Evolutionary conservation across 2,113 vertebrate genomes (phyloP), one percentile per base, ranked within the genome.

Genomic region (Phylloscopus trochiloides): DNA sequence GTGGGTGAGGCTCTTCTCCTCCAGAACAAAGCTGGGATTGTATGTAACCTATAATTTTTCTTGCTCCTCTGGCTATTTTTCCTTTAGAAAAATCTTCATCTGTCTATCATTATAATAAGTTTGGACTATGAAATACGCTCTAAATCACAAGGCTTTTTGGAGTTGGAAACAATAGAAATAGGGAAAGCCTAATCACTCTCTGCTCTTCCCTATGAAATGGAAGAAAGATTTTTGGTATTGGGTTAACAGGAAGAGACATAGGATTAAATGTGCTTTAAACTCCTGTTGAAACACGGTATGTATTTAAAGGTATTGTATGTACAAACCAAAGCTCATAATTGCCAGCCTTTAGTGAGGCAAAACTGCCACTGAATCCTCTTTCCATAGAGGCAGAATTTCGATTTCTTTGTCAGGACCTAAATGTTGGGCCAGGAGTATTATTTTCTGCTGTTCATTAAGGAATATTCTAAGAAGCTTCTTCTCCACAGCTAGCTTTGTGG

Each of bases 21-120:
- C 62, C 45, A 82, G 87, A 87, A 80, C 58, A 94, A 90, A 96
- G 70, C 34, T 76, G 32, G 31, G 42, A 66, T 51, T 88, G 26
- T 57, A 42, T 6, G 8, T 9, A 85, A 3, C 45, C 62, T 76
- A 8, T 66, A 93, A 73, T 90, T 88, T 66, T 91, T 82, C 67
- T 70, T 82, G 15, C 21, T 93, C 51, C 34, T 79, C 74, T 92
- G 61, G 58, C 42, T 95, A 54, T 88, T 96, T 91, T 86, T 77
- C 24, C 40, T 78, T 90, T 70, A 84, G 54, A 91, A 86, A 14
- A 14, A 36, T 54, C 22, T 63, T 31, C 42, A 48, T 66, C 43
- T 78, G 43, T 72, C 89, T 90, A 38, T 76, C 85, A 75, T 78
- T 85, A 63, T 61, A 84, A 76, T n/a, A 59, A 55, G 63, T 63